Conservation (phyloP, 2,888 invertebrate species). For the Aphodius granarius region DNA sequence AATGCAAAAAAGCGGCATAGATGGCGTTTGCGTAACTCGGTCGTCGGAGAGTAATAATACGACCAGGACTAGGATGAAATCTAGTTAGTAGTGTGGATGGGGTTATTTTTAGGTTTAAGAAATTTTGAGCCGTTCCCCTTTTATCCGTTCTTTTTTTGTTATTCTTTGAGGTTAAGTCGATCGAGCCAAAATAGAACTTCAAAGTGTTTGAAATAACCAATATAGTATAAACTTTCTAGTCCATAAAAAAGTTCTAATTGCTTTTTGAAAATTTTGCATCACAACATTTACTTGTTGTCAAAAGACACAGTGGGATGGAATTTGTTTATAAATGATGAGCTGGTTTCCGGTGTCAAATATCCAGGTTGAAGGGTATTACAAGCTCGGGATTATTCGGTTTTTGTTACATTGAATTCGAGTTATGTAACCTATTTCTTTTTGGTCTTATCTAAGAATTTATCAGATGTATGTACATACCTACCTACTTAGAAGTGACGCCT, state of each 20-base stretch:
- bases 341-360: background rate
- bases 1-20: background rate
- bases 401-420: background rate
- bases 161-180: background rate
- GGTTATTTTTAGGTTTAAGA: background rate
- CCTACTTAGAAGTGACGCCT: too few relatives aligned
- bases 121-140: background rate
- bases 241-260: background rate
- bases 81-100: background rate
- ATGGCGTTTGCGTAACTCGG: background rate
- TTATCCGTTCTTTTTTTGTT: background rate
- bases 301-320: background rate
- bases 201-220: background rate
- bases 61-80: background rate
- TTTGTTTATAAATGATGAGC: background rate
- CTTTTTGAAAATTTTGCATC: background rate
- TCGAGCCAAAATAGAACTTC: background rate
- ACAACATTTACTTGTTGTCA: background rate
- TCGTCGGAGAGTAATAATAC: background rate
- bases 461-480: too few relatives aligned
- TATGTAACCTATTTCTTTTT: background rate
- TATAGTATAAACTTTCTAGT: background rate
- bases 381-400: background rate
- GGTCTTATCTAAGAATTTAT: background rate
- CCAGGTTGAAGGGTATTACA: background rate